phyloP scores from a whole-genome alignment of 2,797 vertebrate species.

The Tenualosa thibaudeaui region DNA sequence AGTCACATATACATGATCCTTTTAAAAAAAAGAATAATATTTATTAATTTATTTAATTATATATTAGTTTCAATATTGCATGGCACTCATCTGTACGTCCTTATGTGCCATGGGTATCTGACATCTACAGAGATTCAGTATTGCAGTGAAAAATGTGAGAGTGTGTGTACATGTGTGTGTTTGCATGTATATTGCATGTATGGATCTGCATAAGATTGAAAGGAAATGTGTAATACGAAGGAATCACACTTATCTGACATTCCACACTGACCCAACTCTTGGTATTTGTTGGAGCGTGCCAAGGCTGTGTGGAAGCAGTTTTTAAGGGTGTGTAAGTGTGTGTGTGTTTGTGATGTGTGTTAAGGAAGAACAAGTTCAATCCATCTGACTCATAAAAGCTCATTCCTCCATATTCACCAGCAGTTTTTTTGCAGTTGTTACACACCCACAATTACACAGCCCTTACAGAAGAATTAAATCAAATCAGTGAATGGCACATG shows the following conservation, averaged over 20 bases:
- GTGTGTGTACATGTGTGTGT: not conserved
- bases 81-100: not conserved
- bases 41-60: not conserved
- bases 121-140: slow-evolving; percentile 1
- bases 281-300: too few relatives aligned
- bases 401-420: not conserved
- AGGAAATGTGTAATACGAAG: not conserved
- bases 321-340: not conserved
- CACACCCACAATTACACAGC: not conserved
- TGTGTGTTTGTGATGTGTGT: not conserved
- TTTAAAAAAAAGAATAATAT: not conserved
- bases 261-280: too few relatives aligned
- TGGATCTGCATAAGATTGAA: not conserved
- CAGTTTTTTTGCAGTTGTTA: not conserved
- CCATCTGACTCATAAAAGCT: not conserved
- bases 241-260: not conserved
- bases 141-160: not conserved
- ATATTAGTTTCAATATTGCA: slow-evolving; percentile 25
- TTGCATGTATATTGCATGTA: not conserved
- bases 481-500: not conserved
- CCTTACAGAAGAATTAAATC: not conserved
- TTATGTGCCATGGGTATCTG: not conserved
- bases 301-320: not conserved
- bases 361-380: not conserved
- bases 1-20: slow-evolving; percentile 28